Conservation (phyloP, 2,797 vertebrate species). For the Pterois miles region DNA sequence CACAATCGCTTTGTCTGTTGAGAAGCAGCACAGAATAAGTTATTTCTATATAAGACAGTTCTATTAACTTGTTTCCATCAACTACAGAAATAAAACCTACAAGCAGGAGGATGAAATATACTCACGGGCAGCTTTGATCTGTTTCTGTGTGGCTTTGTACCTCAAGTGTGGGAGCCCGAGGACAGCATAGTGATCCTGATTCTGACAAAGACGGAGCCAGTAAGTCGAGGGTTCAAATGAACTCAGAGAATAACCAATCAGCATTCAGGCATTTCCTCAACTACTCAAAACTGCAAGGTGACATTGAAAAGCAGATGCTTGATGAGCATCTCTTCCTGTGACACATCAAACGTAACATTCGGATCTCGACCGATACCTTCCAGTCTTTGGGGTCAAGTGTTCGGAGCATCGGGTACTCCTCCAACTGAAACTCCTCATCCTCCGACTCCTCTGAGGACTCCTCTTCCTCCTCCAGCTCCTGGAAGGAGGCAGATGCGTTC, state of each 20-base stretch:
- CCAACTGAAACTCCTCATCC: conserved; percentile 94
- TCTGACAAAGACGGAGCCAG: conserved; percentile 78
- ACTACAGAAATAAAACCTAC: accelerated
- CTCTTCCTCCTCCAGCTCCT: conserved; percentile 97
- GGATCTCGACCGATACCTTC: conserved; percentile 86
- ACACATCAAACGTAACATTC: neutral
- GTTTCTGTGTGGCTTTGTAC: conserved; percentile 96
- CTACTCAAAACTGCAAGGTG: neutral
- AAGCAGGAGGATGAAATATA: conserved; percentile 49
- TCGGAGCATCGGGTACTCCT: conserved; percentile 94
- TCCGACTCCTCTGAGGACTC: conserved; percentile 94
- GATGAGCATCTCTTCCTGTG: neutral
- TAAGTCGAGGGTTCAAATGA: neutral
- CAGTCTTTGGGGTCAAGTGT: conserved; percentile 99
- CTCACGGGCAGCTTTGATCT: conserved; percentile 99
- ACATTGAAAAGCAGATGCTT: neutral
- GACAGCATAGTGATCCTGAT: conserved; percentile 98
- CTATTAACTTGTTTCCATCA: too few relatives aligned
- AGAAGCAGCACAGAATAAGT: neutral
- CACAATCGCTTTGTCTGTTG: conserved; percentile 96
- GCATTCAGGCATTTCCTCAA: neutral
- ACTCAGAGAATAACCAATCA: neutral
- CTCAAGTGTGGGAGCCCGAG: conserved; percentile 91
- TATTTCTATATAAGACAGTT: too few relatives aligned
- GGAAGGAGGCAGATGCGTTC: conserved; percentile 94